Evolutionary conservation across 2,797 vertebrate genomes (phyloP).

Genomic region (Linurgus olivaceus): DNA sequence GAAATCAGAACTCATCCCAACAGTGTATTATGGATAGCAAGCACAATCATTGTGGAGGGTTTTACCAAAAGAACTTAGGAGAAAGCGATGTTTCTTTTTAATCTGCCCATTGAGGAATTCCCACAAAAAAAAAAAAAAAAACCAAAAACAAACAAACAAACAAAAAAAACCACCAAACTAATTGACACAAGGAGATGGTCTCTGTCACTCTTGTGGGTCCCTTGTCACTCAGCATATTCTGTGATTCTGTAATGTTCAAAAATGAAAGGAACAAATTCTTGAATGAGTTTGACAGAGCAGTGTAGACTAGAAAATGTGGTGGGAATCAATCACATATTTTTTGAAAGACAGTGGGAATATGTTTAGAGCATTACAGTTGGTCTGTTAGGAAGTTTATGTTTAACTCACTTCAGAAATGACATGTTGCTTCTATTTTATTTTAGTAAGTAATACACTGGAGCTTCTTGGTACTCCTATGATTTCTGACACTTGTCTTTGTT

Average conservation of each 20-base stretch:
- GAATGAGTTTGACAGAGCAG: not conserved
- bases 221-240: not conserved
- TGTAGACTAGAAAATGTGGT: not conserved
- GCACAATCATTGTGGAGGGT: not conserved
- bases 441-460: not conserved
- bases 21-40: not conserved
- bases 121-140: too few relatives aligned
- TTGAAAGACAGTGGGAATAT: not conserved
- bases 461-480: not conserved
- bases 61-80: not conserved
- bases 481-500: not conserved
- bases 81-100: not conserved
- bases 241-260: not conserved
- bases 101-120: not conserved
- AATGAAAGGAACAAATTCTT: not conserved
- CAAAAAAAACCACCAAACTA: not conserved
- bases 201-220: not conserved
- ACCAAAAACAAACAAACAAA: too few relatives aligned
- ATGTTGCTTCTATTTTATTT: not conserved
- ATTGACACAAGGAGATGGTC: not conserved
- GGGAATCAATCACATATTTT: fast-evolving
- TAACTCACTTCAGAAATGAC: not conserved
- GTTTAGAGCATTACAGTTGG: not conserved
- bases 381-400: not conserved
- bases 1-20: not conserved